Percentiles rank a stretch among this genome's conserved stretches.
phyloP scores from a whole-genome alignment of 2,797 vertebrate genomes.

The Zalophus californianus region DNA sequence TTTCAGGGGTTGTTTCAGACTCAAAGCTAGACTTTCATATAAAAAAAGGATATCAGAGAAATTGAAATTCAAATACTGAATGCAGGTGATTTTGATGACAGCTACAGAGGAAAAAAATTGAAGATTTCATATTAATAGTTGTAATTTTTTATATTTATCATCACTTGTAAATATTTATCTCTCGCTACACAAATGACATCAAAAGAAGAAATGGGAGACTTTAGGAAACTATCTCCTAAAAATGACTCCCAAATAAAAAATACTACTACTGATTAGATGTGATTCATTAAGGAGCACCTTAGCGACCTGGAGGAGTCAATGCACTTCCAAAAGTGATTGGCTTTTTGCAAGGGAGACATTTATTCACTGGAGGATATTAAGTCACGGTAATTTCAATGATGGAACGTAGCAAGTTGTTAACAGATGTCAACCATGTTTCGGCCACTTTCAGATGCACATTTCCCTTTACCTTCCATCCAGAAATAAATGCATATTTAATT shows the following conservation, averaged over 20 bases:
- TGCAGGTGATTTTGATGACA: background rate
- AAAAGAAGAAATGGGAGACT: slow-evolving; percentile 39
- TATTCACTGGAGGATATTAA: slow-evolving; percentile 1
- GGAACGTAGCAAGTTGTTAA: slow-evolving; percentile 38
- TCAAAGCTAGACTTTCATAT: background rate
- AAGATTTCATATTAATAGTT: background rate
- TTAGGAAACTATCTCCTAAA: slow-evolving; percentile 29
- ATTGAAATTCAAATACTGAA: slow-evolving; percentile 14
- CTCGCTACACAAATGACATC: slow-evolving; percentile 3
- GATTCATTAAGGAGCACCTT: slow-evolving; percentile 26
- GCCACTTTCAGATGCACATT: background rate
- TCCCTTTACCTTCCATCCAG: background rate
- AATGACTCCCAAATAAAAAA: slow-evolving; percentile 43
- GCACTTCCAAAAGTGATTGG: background rate
- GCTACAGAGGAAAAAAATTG: background rate
- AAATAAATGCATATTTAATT: background rate
- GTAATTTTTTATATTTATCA: slow-evolving; percentile 20
- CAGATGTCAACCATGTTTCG: background rate
- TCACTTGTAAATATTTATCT: background rate
- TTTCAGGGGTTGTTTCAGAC: background rate
- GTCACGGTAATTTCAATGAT: background rate
- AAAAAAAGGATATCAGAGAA: background rate
- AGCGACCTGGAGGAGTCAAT: background rate
- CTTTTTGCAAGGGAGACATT: slow-evolving; percentile 28
- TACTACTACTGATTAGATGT: background rate